Base-by-base conservation (phyloP, 2,888 invertebrate species). In the Escarpia spicata region DNA sequence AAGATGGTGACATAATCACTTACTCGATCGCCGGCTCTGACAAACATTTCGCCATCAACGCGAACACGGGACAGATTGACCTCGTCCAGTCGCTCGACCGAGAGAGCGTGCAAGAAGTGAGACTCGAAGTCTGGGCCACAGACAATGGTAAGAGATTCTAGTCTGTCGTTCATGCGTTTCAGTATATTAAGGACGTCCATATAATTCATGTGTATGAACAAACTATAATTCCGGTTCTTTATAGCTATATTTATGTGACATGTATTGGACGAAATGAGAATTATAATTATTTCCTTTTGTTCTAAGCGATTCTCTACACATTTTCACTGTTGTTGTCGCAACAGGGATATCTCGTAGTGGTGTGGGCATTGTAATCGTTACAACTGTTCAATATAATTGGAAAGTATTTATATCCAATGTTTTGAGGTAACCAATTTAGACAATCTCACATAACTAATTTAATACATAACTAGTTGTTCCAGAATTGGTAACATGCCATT, bases 1-100 rank as follows among this genome's bases (percentile, higher is more conserved):
- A n/a, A 0, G 92, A 93, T 37, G 90, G 90, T 60, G 90, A 60
- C 91, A 44, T 10, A 52, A 92, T 93, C 8, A 90, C 89, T 9
- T 93, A 89, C 43, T 37, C n/a, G 6, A 90, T 92, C 60, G 26
- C 75, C 19, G 19, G 26, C 75, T 6, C 26, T 75, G 75, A 75
- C 19, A 26, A 75, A 26, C 75, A 26, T 26, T 75, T 75, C 75
- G 26, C 26, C 75, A 75, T 75, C 75, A 26, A 75, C n/a, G n/a
- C 75, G 75, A 75, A 26, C 75, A 75, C 75, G 0, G 75, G 75
- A 75, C 75, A 75, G 75, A 75, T 75, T 26, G 75, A 75, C 75
- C 75, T 75, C 75, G 75, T 75, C 75, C n/a, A 75, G 75, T n/a
- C 75, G 26, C 75, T 75, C 75, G 75, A 75, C 75, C 75, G 75